These are phyloP conservation scores for Brachypteracias leptosomus DNA, from an alignment of 2,113 vertebrate genomes.

Conservation along the genomic window DNA sequence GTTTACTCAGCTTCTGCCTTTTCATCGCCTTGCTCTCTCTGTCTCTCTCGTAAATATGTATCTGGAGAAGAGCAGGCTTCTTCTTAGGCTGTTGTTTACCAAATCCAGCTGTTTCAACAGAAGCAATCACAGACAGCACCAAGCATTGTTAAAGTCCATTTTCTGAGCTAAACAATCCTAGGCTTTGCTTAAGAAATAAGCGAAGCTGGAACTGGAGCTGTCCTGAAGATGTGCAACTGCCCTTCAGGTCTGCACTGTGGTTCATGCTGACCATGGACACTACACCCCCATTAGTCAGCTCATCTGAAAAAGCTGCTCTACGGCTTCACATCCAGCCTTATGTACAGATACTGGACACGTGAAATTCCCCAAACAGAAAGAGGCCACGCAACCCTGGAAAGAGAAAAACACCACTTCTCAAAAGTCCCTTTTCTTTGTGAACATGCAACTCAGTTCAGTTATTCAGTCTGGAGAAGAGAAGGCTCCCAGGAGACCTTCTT, in stretches of 20 bases:
- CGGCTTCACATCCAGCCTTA: background rate
- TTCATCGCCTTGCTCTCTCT: background rate
- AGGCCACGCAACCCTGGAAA: background rate
- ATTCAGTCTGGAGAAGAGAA: too few species aligned
- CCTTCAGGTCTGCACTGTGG: background rate
- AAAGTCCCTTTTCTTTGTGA: background rate
- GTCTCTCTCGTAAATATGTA: slow-evolving; percentile 30
- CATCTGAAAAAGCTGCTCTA: background rate
- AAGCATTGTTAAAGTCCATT: background rate
- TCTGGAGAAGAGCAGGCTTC: background rate
- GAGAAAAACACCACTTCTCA: fast-evolving
- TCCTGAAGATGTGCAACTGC: background rate
- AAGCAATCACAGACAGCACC: background rate
- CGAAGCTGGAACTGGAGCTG: background rate
- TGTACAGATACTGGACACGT: background rate
- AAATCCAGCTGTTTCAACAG: slow-evolving; percentile 64
- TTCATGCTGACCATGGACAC: background rate
- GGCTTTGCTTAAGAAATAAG: background rate
- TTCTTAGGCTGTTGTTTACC: background rate
- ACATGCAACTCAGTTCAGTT: background rate
- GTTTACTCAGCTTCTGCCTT: slow-evolving; percentile 56
- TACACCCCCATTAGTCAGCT: background rate
- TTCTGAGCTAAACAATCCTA: background rate
- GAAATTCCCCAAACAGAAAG: background rate
- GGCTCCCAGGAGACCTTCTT: too few species aligned